Evolutionary conservation across 2,888 invertebrate genomes (phyloP), one percentile per base, ranked within the genome.

Genomic region (Galerucella calmariensis): DNA sequence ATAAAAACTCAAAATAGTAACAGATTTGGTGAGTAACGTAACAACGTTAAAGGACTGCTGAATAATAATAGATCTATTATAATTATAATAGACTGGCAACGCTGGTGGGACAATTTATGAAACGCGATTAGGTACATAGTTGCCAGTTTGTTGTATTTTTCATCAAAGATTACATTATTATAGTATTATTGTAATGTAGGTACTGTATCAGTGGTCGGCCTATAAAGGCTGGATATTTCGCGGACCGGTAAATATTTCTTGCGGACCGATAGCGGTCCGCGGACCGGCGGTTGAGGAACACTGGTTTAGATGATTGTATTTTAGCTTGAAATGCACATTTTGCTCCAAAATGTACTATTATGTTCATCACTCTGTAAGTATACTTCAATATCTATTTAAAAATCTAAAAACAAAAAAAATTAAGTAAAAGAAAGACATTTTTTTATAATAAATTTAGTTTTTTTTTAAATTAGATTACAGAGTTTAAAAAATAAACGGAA

Each of bases 1-100:
- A 53, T 53, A 53, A 53, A 53, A 53, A 53, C 53, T 53, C 53
- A 16, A 53, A 53, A 53, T 53, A 53, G 53, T 53, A 53, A 16
- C 53, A 53, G 53, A 53, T 53, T n/a, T 53, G 53, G 53, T 53
- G n/a, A 53, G 53, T 53, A 53, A n/a, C 53, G 53, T 53, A 53
- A 53, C n/a, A 53, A 53, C 53, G 53, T 53, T 14, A 53, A 53
- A 53, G 53, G 53, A n/a, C 53, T 53, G 53, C 53, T 53, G 53
- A 53, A 53, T 53, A 53, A 53, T 16, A 53, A 53, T 53, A n/a
- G 53, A 53, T 16, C 53, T 53, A 53, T 53, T 53, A 53, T 53
- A 53, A 53, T 53, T 53, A 53, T 53, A 53, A 53, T 46, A 46
- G 46, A 46, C 46, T 46, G 46, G 46, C 46, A 46, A 46, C 46